A percentile compares a stretch with the other conserved stretches of the same genome.
Conservation (phyloP, 2,888 invertebrate genomes). For the Cheilosia soror region DNA sequence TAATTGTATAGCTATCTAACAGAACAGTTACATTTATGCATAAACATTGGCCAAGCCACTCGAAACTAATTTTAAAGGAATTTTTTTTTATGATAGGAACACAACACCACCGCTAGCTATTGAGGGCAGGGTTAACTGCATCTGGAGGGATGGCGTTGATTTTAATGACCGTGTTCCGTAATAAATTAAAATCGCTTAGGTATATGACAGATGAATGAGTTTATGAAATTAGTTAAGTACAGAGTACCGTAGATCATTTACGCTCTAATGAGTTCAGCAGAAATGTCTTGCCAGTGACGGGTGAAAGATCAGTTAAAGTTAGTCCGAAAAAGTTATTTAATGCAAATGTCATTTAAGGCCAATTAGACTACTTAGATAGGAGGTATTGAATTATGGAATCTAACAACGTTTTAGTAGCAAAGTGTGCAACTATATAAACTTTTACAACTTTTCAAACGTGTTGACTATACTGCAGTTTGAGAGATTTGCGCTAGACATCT, state of each 20-base stretch:
- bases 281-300: too few relatives aligned
- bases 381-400: too few relatives aligned
- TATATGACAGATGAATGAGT: neutral
- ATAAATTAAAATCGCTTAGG: conserved; percentile 33
- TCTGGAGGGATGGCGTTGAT: conserved; percentile 37
- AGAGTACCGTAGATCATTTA: neutral
- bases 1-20: conserved; percentile 33
- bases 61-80: conserved; percentile 60
- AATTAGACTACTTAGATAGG: too few relatives aligned
- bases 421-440: too few relatives aligned
- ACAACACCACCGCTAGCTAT: conserved; percentile 14
- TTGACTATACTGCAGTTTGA: too few relatives aligned
- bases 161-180: conserved; percentile 46
- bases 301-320: too few relatives aligned
- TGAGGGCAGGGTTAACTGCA: conserved; percentile 37
- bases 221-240: neutral
- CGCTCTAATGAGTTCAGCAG: neutral
- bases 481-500: too few relatives aligned
- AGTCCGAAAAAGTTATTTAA: too few relatives aligned
- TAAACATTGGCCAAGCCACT: conserved; percentile 52
- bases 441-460: too few relatives aligned
- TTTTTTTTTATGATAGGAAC: conserved; percentile 31
- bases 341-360: too few relatives aligned
- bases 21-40: conserved; percentile 36
- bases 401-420: too few relatives aligned